Percentiles rank a stretch among this genome's conserved stretches.
Evolutionary conservation across 2,888 invertebrate genomes (phyloP).

Genomic region (Argyresthia goedartella): DNA sequence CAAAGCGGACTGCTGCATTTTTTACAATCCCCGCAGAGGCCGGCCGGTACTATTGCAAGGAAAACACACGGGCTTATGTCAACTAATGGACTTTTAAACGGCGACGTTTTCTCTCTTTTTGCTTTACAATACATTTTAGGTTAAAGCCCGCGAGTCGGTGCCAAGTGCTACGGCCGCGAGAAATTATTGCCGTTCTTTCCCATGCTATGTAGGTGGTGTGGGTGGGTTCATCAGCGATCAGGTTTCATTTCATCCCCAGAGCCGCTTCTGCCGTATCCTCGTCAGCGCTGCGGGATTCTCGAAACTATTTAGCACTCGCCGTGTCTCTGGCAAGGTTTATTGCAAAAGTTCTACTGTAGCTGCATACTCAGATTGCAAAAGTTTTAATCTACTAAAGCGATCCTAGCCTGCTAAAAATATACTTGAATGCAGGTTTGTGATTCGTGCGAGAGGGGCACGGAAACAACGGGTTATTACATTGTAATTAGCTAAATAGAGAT

Average conservation of each 20-base stretch:
- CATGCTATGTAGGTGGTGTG: too few relatives aligned
- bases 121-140: conserved; percentile 5
- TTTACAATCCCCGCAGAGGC: conserved; percentile 28
- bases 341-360: conserved; percentile 22
- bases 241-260: conserved; percentile 32
- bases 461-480: too few relatives aligned
- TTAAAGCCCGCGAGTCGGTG: conserved; percentile 2
- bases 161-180: conserved; percentile 27
- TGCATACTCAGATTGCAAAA: conserved; percentile 12
- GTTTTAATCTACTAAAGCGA: conserved; percentile 14
- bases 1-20: conserved; percentile 52
- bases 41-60: conserved; percentile 27
- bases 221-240: conserved; percentile 27
- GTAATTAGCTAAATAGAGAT: too few relatives aligned
- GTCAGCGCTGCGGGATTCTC: conserved; percentile 17
- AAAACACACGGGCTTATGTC: conserved; percentile 20
- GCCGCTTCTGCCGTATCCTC: neutral
- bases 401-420: conserved; percentile 11
- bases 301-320: conserved; percentile 16
- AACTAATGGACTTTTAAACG: conserved; percentile 39
- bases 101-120: conserved; percentile 19
- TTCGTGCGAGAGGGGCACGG: too few relatives aligned
- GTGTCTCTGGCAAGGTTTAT: conserved; percentile 20
- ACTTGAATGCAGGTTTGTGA: neutral
- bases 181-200: neutral